Base-by-base conservation (phyloP, 2,888 invertebrate species). In the Polyommatus iphigenia region DNA sequence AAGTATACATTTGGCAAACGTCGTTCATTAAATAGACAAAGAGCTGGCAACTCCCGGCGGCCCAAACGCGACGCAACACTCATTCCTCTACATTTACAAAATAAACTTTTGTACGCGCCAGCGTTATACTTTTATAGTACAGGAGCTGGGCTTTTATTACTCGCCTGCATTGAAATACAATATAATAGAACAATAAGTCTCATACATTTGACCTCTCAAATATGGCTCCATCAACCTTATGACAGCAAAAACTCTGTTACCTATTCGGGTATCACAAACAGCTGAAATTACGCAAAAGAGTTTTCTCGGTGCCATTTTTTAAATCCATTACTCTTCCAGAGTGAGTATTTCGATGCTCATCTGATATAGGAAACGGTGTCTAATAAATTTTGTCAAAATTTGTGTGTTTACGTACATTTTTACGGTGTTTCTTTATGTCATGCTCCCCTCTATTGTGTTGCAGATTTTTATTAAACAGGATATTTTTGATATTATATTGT, bases 31-130 rank as follows among this genome's bases (percentile, higher is more conserved):
- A 80, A 76, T 77, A 80, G 79, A 82, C 80, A 81, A 81, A 80
- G 78, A 79, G 78, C 50, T 54, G 71, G 77, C 77, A 75, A 72
- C 80, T 81, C 81, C 77, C 77, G 81, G 81, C 82, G 79, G 79
- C 79, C 78, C 77, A 72, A 73, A 79, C 79, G 80, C 80, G 80
- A 80, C 81, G 80, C 81, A 83, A 82, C 80, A 82, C 84, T 83
- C 85, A 85, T 87, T 86, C 85, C 85, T 87, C 85, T 83, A 85
- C 84, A 87, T 87, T 87, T 86, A 83, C 84, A 80, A 82, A 85
- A 86, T 85, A 85, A 86, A 87, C 83, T 85, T 84, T 84, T 83
- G 83, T 82, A 71, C 81, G 79, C 79, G 79, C 77, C 72, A 77
- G 72, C 77, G 72, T 77, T 72, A 77, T 72, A 72, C 77, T 54